Evolutionary conservation across 2,113 vertebrate genomes (phyloP).

Genomic region (Bufo bufo): DNA sequence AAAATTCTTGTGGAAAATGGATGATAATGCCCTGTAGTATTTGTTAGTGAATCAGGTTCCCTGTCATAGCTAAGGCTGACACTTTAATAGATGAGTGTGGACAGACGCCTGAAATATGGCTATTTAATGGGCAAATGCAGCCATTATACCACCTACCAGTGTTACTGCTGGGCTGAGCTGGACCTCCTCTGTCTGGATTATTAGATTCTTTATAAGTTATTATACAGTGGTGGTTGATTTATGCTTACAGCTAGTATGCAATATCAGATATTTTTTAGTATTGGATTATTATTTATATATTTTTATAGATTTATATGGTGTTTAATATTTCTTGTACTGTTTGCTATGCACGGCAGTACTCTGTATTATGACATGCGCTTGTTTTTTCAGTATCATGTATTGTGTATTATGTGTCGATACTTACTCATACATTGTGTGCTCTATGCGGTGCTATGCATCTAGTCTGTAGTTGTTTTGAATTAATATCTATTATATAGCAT

Average conservation of each 20-base stretch:
- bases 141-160: slow-evolving; percentile 19
- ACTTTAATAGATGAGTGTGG: slow-evolving; percentile 65
- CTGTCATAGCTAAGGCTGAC: slow-evolving; percentile 59
- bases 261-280: no score
- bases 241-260: no score
- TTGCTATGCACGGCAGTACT: neutral
- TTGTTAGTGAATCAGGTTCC: slow-evolving; percentile 55
- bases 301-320: neutral
- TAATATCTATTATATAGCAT: neutral
- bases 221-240: neutral
- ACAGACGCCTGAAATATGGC: slow-evolving; percentile 66
- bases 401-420: neutral
- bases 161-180: neutral
- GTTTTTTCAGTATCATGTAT: neutral
- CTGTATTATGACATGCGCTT: no score
- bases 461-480: no score
- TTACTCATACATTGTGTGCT: no score
- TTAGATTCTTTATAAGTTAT: neutral
- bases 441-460: no score
- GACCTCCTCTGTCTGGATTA: neutral
- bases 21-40: slow-evolving; percentile 57
- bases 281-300: neutral
- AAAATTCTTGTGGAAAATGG: slow-evolving; percentile 63
- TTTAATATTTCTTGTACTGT: neutral
- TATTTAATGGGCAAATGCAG: slow-evolving; percentile 62